Conservation (phyloP, 2,888 invertebrate species). For the Hydropsyche betteni region DNA sequence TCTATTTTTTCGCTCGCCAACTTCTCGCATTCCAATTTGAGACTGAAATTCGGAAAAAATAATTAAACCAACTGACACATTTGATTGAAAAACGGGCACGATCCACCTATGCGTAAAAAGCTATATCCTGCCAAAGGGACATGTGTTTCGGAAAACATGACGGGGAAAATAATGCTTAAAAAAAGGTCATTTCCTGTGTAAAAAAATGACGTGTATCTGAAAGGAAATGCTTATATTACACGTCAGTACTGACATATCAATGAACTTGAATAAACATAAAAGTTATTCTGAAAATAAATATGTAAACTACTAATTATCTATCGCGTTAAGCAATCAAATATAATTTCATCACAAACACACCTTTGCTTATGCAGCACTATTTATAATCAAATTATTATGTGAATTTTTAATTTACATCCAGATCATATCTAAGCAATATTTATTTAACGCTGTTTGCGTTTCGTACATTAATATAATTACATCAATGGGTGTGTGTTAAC, state of each 20-base stretch:
- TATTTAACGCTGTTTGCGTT: too few species aligned
- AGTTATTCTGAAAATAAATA: too few species aligned
- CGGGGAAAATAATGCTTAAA: background rate
- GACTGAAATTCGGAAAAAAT: slow-evolving; percentile 66
- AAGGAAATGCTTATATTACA: slow-evolving; percentile 24
- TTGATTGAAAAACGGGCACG: background rate
- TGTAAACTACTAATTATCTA: too few species aligned
- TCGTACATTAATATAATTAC: too few species aligned
- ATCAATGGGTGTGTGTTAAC: too few species aligned
- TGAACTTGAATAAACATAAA: slow-evolving; percentile 14
- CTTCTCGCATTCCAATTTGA: slow-evolving; percentile 90
- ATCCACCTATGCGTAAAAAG: slow-evolving; percentile 30
- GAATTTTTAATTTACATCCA: too few species aligned
- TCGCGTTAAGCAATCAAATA: too few species aligned
- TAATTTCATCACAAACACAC: too few species aligned
- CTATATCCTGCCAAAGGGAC: slow-evolving; percentile 28
- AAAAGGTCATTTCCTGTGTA: slow-evolving; percentile 26
- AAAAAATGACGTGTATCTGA: background rate
- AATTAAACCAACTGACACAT: background rate
- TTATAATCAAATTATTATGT: too few species aligned
- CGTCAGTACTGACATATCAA: background rate
- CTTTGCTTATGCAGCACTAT: too few species aligned
- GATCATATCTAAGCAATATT: too few species aligned
- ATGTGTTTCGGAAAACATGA: background rate
- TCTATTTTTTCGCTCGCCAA: slow-evolving; percentile 88